Evolutionary conservation across 2,113 vertebrate genomes (phyloP).

Genomic region (Motacilla alba): DNA sequence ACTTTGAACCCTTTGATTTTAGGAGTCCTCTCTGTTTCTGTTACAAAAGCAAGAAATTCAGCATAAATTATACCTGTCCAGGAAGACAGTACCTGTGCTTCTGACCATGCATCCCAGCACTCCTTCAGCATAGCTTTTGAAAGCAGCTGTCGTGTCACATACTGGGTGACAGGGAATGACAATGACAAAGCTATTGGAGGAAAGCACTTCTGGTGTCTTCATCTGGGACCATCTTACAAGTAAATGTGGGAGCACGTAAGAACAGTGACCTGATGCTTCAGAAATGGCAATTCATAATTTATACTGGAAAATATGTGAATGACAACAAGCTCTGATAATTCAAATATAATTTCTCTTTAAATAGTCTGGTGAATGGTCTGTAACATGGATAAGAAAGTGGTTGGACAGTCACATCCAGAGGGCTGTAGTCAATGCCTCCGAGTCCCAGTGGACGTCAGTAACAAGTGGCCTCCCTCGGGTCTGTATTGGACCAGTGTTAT

Average conservation of each 20-base stretch:
- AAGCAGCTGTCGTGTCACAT: not conserved
- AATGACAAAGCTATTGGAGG: not conserved
- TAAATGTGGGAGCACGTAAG: not conserved
- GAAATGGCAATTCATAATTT: not conserved
- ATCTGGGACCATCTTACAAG: not conserved
- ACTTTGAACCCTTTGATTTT: not conserved
- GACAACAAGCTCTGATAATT: not conserved
- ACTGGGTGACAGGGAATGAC: not conserved
- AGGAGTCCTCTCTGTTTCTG: not conserved
- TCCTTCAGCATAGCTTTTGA: not conserved
- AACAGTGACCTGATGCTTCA: not conserved
- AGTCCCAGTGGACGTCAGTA: not conserved
- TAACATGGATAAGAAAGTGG: not conserved
- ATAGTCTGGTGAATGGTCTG: not conserved
- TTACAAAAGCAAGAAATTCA: not conserved
- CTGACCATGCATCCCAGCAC: fast-evolving
- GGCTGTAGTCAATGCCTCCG: not conserved
- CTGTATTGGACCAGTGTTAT: not conserved
- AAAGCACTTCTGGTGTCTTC: not conserved
- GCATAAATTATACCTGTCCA: not conserved
- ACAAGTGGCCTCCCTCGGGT: not conserved
- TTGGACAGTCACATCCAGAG: not conserved
- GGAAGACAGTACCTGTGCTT: not conserved
- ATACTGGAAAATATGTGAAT: not conserved
- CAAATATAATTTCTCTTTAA: not conserved